Conservation (phyloP, 2,797 vertebrate species). For the Percopsis omiscomaycus region DNA sequence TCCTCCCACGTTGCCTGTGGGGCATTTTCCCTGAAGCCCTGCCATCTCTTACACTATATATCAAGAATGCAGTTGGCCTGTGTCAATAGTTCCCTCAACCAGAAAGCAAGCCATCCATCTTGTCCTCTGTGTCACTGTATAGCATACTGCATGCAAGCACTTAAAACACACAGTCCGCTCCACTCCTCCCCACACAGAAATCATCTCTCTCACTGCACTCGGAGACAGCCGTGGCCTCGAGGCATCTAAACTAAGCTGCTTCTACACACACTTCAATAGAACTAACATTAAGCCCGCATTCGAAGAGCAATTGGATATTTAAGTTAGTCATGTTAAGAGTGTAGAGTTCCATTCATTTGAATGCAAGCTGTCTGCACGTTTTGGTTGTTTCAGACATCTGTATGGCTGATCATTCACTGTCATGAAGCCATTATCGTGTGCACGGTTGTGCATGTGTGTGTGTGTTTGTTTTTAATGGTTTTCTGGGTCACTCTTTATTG, state of each 20-base stretch:
- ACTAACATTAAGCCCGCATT: slow-evolving; percentile 17
- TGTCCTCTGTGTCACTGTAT: slow-evolving; percentile 44
- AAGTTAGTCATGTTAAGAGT: slow-evolving; percentile 23
- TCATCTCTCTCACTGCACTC: slow-evolving; percentile 47
- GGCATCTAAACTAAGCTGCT: slow-evolving; percentile 48
- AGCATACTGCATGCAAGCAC: slow-evolving; percentile 52
- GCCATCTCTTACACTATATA: slow-evolving; percentile 22
- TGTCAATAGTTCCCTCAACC: slow-evolving; percentile 47
- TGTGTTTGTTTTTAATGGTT: background rate
- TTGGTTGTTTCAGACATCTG: too few species aligned
- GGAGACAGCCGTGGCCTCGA: slow-evolving; percentile 32
- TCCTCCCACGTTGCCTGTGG: slow-evolving; percentile 17
- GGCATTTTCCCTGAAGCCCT: slow-evolving; percentile 21
- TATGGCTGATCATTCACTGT: too few species aligned
- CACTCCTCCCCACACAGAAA: slow-evolving; percentile 34
- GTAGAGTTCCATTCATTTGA: too few species aligned
- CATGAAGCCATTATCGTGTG: too few species aligned
- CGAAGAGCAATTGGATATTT: slow-evolving; percentile 6
- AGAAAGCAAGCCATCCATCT: slow-evolving; percentile 60
- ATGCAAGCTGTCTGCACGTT: too few species aligned
- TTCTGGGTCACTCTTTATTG: slow-evolving; percentile 1
- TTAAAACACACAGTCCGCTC: slow-evolving; percentile 27
- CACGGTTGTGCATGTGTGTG: background rate
- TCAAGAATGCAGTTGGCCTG: slow-evolving; percentile 49
- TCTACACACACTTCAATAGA: background rate